phyloP scores from a whole-genome alignment of 2,888 invertebrate species.

The Rhopalosiphum nymphaeae region DNA sequence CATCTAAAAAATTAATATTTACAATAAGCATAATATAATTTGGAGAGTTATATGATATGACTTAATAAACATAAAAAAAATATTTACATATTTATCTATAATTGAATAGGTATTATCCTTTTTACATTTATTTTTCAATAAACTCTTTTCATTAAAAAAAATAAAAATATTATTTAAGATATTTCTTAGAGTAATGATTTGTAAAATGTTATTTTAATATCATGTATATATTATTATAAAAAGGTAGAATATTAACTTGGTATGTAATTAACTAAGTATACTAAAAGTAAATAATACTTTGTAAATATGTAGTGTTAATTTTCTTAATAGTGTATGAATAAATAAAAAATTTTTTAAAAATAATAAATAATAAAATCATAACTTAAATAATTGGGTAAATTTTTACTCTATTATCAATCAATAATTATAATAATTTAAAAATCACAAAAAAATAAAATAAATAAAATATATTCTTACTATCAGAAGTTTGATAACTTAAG shows the following conservation, averaged over 20 bases:
- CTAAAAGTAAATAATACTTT: neutral
- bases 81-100: neutral
- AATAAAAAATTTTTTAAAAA: no score
- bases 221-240: neutral
- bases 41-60: neutral
- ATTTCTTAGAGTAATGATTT: neutral
- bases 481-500: slow-evolving; percentile 68
- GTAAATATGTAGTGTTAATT: neutral
- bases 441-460: neutral
- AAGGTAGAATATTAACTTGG: neutral
- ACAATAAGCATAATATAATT: neutral
- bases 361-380: no score
- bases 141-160: no score
- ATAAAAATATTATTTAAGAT: neutral
- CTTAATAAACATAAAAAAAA: neutral
- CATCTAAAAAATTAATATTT: neutral
- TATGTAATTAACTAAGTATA: neutral
- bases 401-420: neutral
- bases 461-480: slow-evolving; percentile 64
- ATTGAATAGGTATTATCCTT: no score
- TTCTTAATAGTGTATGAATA: no score
- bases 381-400: no score
- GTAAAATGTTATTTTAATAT: neutral
- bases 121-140: no score
- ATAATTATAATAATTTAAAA: neutral